These are phyloP conservation scores for Stenurella melanura DNA, from an alignment of 2,888 invertebrate genomes.

Conservation along the genomic window DNA sequence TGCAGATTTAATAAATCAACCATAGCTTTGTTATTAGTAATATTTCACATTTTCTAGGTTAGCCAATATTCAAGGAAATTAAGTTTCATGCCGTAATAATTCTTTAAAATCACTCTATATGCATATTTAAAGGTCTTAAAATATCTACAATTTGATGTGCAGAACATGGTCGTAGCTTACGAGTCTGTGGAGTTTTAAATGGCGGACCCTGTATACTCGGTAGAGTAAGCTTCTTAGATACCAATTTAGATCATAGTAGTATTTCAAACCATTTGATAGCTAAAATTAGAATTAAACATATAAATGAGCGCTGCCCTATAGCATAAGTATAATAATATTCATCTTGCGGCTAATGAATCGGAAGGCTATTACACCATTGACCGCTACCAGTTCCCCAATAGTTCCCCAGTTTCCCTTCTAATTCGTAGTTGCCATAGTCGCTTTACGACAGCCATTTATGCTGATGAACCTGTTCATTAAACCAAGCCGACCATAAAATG, in stretches of 20 bases:
- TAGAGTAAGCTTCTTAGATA: neutral
- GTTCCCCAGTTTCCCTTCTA: neutral
- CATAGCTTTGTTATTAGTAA: no score
- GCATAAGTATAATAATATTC: slow-evolving; percentile 52
- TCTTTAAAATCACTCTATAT: no score
- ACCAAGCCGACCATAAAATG: slow-evolving; percentile 39
- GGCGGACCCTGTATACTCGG: neutral
- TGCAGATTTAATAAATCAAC: no score
- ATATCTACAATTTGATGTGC: no score
- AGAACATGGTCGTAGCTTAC: no score
- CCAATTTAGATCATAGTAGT: neutral
- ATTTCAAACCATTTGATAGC: slow-evolving; percentile 53
- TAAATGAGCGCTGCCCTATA: slow-evolving; percentile 47
- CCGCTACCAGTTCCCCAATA: slow-evolving; percentile 45
- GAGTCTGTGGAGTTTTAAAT: no score
- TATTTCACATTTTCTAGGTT: no score
- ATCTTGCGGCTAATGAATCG: slow-evolving; percentile 61
- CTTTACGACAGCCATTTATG: slow-evolving; percentile 45
- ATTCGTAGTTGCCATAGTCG: slow-evolving; percentile 41
- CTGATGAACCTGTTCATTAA: slow-evolving; percentile 44
- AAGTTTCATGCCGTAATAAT: no score
- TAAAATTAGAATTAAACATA: slow-evolving; percentile 52
- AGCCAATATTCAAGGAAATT: no score
- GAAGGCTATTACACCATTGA: slow-evolving; percentile 57
- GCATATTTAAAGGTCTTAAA: no score